Evolutionary conservation across 2,888 invertebrate species (phyloP), one percentile per base, ranked within the genome.

Genomic region (Coleophora deauratella): DNA sequence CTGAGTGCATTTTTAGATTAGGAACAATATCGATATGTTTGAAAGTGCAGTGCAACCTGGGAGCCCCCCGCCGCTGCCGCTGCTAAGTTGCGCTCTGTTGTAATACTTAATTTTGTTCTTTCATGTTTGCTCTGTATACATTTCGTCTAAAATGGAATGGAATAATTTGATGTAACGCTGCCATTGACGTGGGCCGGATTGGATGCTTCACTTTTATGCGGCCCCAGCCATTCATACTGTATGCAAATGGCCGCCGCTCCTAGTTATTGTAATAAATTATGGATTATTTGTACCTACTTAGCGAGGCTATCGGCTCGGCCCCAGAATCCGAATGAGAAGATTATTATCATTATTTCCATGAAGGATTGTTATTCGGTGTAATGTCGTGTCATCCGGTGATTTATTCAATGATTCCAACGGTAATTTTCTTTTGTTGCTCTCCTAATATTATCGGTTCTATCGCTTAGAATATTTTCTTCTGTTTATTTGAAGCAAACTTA

Each of bases 121-220:
- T 77, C 79, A 81, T 81, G 81, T 81, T 82, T 78, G 76, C 72
- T 81, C 78, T 75, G 80, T 79, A 78, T 76, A 81, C 73, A 78
- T 79, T 78, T 72, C 76, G 74, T 75, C 75, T 79, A 80, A 78
- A 81, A 77, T 73, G 75, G 70, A 73, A 76, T 72, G 73, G 77
- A 77, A 79, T 78, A 76, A 79, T 77, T 78, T 72, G 70, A 70
- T 65, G 75, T 68, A 67, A 69, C 62, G 66, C 67, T 57, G 68
- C 56, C 67, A 65, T 70, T 59, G 77, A 66, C 74, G 72, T 69
- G 74, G 58, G 62, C 59, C 54, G 57, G 64, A 62, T 64, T 63
- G 61, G 60, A 58, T 54, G 62, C 58, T 57, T 57, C 63, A 52
- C 51, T 59, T 59, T 62, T 59, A 59, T 59, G 57, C 45, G 49